Evolutionary conservation across 2,888 invertebrate genomes (phyloP), one percentile per base, ranked within the genome.

Genomic region (Cordilura impudica): DNA sequence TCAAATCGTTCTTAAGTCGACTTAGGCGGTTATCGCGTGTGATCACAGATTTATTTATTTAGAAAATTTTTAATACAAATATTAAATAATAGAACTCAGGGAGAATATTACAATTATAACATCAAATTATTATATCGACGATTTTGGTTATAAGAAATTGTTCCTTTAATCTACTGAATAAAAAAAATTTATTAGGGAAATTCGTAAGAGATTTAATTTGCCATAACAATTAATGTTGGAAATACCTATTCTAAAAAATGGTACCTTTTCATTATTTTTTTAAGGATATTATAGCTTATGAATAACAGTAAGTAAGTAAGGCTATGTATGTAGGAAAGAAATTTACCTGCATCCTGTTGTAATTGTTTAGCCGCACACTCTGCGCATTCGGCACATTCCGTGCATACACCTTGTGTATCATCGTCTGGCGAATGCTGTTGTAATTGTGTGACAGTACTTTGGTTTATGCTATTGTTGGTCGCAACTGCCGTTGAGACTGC

Each of bases 371-470:
- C 89, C 19, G 90, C 90, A 82, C 90, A 90, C 75, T 90, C 90
- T 18, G 88, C 89, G 78, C 90, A 90, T 84, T 90, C 90, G 31
- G 89, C 90, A 81, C 90, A 90, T 82, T 90, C 90, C 29, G 90
- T 89, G 83, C 90, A 90, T 45, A 83, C 89, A 31, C 88, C 86
- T 82, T 86, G 87, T 31, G 86, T 80, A 69, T 89, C 88, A 76
- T 89, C 89, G 54, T 88, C 89, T 26, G 84, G 81, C 16, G 85
- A 85, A 65, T 84, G 82, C 56, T 83, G 83, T 49, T 82, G 72
- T 54, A 81, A 82, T 18, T 70, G 81, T 56, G 39, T 67, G 72
- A 53, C 56, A 69, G 16, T 69, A 71, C 43, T 81, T 80, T 45
- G 61, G 51, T 61, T 77, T 54, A 51, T 60, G 45, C 21, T 69